phyloP scores from a whole-genome alignment of 2,888 invertebrate genomes.

The Eutolmus rufibarbis region DNA sequence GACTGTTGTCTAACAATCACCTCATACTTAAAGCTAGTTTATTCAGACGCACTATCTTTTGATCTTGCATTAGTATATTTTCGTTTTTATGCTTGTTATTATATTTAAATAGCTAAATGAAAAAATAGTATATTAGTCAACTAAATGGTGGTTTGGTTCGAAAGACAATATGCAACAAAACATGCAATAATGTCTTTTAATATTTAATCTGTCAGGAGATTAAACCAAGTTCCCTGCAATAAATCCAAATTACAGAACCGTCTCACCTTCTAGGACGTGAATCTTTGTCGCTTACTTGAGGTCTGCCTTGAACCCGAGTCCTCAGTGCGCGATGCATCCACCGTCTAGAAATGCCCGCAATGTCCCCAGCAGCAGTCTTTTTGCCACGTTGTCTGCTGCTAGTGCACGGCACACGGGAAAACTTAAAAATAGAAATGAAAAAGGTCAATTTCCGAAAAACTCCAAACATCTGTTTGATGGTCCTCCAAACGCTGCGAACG shows the following conservation, averaged over 20 bases:
- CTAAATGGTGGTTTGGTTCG: too few species aligned
- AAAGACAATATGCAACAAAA: background rate
- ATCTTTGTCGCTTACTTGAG: background rate
- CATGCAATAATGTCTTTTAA: background rate
- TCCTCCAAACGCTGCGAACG: background rate
- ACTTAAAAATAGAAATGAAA: constrained; percentile 12
- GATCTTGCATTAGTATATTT: too few species aligned
- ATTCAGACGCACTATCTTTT: too few species aligned
- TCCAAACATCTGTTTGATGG: constrained; percentile 35
- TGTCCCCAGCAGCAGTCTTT: background rate
- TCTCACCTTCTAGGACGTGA: background rate
- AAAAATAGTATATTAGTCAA: too few species aligned
- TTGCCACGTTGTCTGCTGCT: background rate
- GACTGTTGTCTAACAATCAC: too few species aligned
- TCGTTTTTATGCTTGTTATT: too few species aligned
- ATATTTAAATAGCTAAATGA: too few species aligned
- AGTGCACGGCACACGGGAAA: background rate
- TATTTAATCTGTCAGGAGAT: background rate
- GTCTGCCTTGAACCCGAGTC: background rate
- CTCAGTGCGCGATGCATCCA: background rate
- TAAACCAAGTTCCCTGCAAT: background rate
- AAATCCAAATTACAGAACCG: background rate
- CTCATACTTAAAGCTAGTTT: too few species aligned
- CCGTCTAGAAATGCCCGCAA: background rate
- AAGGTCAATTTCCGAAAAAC: constrained; percentile 27